Evolutionary conservation across 2,888 invertebrate species (phyloP), one percentile per base, ranked within the genome.

Genomic region (Serripes groenlandicus): DNA sequence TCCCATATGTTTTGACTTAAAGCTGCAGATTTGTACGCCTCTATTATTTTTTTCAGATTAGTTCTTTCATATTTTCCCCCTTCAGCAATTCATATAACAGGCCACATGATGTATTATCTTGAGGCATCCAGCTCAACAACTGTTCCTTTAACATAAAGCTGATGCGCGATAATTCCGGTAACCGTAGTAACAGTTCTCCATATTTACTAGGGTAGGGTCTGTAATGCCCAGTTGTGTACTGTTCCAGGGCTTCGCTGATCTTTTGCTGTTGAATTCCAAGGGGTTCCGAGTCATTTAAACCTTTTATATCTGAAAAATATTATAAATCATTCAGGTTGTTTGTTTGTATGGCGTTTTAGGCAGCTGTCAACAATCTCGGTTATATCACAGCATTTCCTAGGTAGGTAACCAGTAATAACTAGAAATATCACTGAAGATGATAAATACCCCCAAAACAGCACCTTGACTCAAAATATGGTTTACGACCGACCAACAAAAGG

Each of bases 121-220:
- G 97, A 89, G 98, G 98, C 95, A 98, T 97, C 89, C 97, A 97
- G n/a, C 82, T 87, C 69, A 91, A 86, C 11, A 94, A 88, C 70
- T 91, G 91, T 77, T 94, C 99, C 95, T 99, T 99, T 91, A 98
- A 98, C 93, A 97, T 97, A 96, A 98, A 98, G 95, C 98, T 98
- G 90, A 98, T 98, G 93, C 98, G 96, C 95, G 99, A 98, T 91
- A 99, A 96, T 95, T 99, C 99, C 21, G 99, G 98, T 95, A 99
- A 98, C 91, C 98, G 96, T 84, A 99, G 96, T 86, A 99, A 95
- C 75, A 99, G 95, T 95, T 99, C 98, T 58, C 98, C 98, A 94
- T 98, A 99, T 95, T 99, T 99, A 90, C 98, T 97, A 72, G 98
- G 98, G 95, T 97, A 97, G 89, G 98, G 97, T 21, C 98, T 98